Evolutionary conservation across 2,888 invertebrate species (phyloP).

Genomic region (Thymelicus lineola): DNA sequence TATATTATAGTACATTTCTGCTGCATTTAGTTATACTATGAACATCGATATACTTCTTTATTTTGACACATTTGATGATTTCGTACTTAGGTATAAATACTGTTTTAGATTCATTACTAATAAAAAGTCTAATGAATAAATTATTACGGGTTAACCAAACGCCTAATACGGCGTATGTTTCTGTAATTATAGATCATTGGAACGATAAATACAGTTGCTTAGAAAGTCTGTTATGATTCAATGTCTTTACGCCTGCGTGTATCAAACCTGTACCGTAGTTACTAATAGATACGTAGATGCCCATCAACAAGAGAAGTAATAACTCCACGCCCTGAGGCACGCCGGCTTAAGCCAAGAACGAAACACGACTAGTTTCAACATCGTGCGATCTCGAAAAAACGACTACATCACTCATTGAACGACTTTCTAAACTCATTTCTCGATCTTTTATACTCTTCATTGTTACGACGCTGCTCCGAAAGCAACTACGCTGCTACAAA

Average conservation of each 20-base stretch:
- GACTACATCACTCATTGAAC: conserved; percentile 71
- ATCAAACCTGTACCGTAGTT: conserved; percentile 18
- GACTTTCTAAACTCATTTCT: conserved; percentile 76
- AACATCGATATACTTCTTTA: too few species aligned
- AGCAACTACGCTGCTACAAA: not conserved
- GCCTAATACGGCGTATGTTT: too few species aligned
- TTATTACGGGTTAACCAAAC: too few species aligned
- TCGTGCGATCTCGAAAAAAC: conserved; percentile 63
- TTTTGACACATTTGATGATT: not conserved
- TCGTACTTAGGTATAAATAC: not conserved
- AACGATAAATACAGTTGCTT: not conserved
- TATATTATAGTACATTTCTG: not conserved
- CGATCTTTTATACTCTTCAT: conserved; percentile 51
- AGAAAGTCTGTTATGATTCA: not conserved
- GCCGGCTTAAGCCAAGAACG: conserved; percentile 41
- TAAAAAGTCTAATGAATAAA: too few species aligned
- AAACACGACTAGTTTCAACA: conserved; percentile 65
- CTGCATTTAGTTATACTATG: too few species aligned
- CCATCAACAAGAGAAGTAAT: conserved; percentile 23
- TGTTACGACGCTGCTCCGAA: conserved; percentile 28
- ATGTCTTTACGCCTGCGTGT: not conserved
- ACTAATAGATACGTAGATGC: conserved; percentile 24
- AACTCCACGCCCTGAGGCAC: conserved; percentile 37
- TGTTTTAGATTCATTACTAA: too few species aligned
- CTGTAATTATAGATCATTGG: not conserved